These are phyloP conservation scores for Cinclus mexicanus DNA, from an alignment of 2,113 vertebrate genomes.

Conservation along the genomic window DNA sequence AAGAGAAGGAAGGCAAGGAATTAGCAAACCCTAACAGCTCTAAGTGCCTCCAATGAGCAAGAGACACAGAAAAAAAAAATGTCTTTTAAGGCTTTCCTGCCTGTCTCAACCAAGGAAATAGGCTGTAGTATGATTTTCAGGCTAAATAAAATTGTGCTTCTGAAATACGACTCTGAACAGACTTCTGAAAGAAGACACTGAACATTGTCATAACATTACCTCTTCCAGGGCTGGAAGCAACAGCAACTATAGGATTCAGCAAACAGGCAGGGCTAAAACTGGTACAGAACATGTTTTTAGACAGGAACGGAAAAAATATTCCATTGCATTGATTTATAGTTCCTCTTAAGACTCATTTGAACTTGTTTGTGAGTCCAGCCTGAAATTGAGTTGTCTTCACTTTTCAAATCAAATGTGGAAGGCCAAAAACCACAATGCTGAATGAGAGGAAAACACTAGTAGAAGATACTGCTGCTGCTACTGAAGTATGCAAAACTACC, in stretches of 20 bases:
- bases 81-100: background rate
- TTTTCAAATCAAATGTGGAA: background rate
- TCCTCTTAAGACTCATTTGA: background rate
- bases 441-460: background rate
- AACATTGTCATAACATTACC: background rate
- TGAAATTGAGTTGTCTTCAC: background rate
- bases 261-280: background rate
- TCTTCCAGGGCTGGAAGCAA: background rate
- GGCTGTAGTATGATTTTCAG: background rate
- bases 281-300: background rate
- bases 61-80: background rate
- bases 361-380: background rate
- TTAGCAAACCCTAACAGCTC: background rate
- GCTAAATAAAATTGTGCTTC: background rate
- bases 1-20: background rate
- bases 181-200: background rate
- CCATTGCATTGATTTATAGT: background rate
- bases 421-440: background rate
- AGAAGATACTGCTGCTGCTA: background rate
- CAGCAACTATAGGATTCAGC: background rate
- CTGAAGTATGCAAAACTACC: background rate
- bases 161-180: background rate
- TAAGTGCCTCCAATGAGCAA: background rate
- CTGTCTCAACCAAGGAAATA: background rate
- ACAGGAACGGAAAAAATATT: background rate